Evolutionary conservation across 2,797 vertebrate genomes (phyloP), one percentile per base, ranked within the genome.

Genomic region (Sitta carolinensis): DNA sequence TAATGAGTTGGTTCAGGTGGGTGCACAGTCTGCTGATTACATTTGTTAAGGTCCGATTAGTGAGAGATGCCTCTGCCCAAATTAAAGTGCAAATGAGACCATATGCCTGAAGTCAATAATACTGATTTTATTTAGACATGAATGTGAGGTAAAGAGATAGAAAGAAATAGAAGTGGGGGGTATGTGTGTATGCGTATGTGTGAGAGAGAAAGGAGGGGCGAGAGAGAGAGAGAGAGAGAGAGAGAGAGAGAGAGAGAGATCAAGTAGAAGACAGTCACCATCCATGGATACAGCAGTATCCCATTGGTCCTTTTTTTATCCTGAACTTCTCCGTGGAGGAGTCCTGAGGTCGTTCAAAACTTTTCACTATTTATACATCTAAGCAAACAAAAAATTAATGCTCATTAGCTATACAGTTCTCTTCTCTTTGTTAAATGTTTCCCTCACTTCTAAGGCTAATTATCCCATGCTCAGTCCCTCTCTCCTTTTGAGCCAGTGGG

Each of bases 301-400:
- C 5, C 14, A 11, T 0, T 64, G 43, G 51, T 50, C 8, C 16
- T 55, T 55, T 27, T 27, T 38, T 89, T 27, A 40, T 19, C 18
- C 25, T 34, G 21, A n/a, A n/a, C 10, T n/a, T 63, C 23, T 69
- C 9, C 2, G 25, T 34, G 38, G 7, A 45, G 8, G 38, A 32
- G 20, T 52, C 18, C 12, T 25, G 5, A 32, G 1, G 18, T 52
- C 0, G 1, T 52, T 34, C 6, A 12, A 64, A 52, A 64, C 2
- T 58, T 64, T 89, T 52, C 43, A 22, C 9, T 29, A 5, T 57
- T 70, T 58, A 6, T 34, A 26, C 12, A 58, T 30, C 11, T 40
- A 23, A 22, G 15, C 13, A 64, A 83, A 64, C 7, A 58, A 58
- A 63, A 55, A n/a, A n/a, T 7, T 40, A 22, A 40, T 34, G 21